Conservation (phyloP, 1,140 invertebrate genomes). For the Cydia amplana region DNA sequence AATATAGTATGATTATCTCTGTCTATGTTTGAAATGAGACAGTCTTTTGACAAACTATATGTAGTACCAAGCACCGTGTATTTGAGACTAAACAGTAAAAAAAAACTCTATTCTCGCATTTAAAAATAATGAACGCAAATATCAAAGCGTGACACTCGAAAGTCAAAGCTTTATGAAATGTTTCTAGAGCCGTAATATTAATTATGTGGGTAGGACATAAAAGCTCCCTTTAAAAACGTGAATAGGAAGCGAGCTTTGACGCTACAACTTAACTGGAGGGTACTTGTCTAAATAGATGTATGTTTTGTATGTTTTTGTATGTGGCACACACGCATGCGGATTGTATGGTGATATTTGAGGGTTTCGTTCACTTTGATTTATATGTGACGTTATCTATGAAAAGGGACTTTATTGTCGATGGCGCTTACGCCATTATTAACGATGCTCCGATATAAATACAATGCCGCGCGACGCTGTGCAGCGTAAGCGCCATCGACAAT, state of each 20-base stretch:
- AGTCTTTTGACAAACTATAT: too few species aligned
- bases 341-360: slow-evolving; percentile 47
- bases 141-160: slow-evolving; percentile 58
- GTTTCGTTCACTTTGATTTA: slow-evolving; percentile 48
- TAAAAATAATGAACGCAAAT: slow-evolving; percentile 30
- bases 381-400: too few species aligned
- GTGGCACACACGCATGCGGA: slow-evolving; percentile 27
- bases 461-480: too few species aligned
- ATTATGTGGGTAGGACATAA: slow-evolving; percentile 64
- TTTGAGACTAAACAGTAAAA: slow-evolving; percentile 39
- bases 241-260: slow-evolving; percentile 73
- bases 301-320: slow-evolving; percentile 47
- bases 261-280: slow-evolving; percentile 61
- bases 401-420: too few species aligned
- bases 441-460: too few species aligned
- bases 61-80: not conserved
- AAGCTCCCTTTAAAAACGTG: slow-evolving; percentile 60
- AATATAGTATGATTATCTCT: too few species aligned
- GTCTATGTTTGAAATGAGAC: too few species aligned
- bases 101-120: slow-evolving; percentile 24
- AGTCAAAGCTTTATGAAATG: slow-evolving; percentile 63
- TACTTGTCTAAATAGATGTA: slow-evolving; percentile 49
- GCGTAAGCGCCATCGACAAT: too few species aligned
- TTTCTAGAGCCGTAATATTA: slow-evolving; percentile 60
- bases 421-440: too few species aligned